Percentiles rank a stretch among this genome's conserved stretches.
These are phyloP conservation scores for Siderastrea radians DNA, from an alignment of 92 coral and sea anemone genomes.

Conservation along the genomic window DNA sequence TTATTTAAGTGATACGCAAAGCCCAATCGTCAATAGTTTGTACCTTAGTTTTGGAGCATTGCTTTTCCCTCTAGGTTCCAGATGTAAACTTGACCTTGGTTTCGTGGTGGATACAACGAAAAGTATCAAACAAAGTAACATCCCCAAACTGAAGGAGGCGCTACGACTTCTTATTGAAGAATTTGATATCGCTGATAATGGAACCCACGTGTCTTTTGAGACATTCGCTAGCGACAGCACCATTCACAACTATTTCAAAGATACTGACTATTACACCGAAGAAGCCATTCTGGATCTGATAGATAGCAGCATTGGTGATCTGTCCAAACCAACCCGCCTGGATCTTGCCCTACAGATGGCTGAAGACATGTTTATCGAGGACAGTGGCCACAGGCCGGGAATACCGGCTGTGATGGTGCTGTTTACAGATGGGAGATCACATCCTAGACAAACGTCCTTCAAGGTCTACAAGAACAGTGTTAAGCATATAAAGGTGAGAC, in stretches of 20 bases:
- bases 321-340: neutral
- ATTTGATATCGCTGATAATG: neutral
- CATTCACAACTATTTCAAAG: neutral
- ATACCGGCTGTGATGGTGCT: constrained; percentile 5
- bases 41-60: no score
- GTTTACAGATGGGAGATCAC: neutral
- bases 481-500: neutral
- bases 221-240: no score
- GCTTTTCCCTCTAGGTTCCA: no score
- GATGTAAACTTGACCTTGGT: no score
- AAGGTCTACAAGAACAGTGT: neutral
- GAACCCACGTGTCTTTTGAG: neutral
- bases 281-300: neutral
- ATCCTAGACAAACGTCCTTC: neutral
- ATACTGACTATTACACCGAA: neutral
- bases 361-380: constrained; percentile 43
- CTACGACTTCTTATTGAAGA: neutral
- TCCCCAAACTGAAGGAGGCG: neutral
- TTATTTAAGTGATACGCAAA: no score
- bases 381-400: constrained; percentile 28
- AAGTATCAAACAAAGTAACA: neutral
- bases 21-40: no score
- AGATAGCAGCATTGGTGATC: neutral
- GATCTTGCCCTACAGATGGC: constrained; percentile 61
- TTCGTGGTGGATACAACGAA: neutral